phyloP scores from a whole-genome alignment of 2,888 invertebrate genomes.

The Rotaria socialis region DNA sequence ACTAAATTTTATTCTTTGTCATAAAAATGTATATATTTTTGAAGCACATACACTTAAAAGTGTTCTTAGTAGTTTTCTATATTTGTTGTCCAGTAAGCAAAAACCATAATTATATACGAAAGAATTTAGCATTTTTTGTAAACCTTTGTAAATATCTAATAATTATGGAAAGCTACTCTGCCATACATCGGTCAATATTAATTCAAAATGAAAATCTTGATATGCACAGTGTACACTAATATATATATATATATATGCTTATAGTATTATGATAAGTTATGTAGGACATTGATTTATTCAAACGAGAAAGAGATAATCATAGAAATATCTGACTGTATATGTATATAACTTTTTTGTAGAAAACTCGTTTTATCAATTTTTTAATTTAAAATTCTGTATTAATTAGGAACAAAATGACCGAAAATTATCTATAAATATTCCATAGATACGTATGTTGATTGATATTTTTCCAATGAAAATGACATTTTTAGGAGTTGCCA shows the following conservation, averaged over 20 bases:
- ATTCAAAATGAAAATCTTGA: no score
- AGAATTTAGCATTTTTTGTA: neutral
- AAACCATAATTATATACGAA: neutral
- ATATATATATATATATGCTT: no score
- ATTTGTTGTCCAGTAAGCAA: neutral
- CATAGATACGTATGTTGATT: neutral
- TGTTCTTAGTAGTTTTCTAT: neutral
- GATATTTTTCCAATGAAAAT: neutral
- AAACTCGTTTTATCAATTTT: no score
- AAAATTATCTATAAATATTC: neutral
- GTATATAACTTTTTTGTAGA: no score
- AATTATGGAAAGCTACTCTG: no score
- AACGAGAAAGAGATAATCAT: no score
- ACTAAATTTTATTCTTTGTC: neutral
- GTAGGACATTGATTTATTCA: no score
- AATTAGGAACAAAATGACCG: neutral
- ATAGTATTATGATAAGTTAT: no score
- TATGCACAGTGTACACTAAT: no score
- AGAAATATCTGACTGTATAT: no score
- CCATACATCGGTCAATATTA: no score
- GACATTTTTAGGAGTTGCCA: neutral
- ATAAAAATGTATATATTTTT: neutral
- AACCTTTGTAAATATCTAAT: neutral
- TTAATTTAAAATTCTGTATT: neutral
- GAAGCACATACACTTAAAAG: neutral